phyloP scores from a whole-genome alignment of 2,113 vertebrate genomes.

The Coregonus clupeaformis region DNA sequence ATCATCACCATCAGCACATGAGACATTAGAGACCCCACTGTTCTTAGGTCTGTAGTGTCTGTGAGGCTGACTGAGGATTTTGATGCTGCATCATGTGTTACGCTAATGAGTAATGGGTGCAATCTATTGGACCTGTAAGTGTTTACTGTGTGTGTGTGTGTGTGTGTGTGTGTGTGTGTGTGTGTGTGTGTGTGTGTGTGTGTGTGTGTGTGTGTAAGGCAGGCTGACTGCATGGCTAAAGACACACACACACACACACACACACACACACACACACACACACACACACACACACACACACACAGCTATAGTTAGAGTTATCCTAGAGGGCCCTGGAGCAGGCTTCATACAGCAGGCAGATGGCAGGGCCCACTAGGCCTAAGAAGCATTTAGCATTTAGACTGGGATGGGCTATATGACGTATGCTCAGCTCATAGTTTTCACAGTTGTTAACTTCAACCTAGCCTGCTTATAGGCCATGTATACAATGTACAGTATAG shows the following conservation, averaged over 20 bases:
- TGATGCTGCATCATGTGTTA: slow-evolving; percentile 28
- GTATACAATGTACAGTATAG: no score
- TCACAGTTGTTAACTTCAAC: not conserved
- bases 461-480: not conserved
- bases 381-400: slow-evolving; percentile 46
- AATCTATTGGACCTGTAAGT: slow-evolving; percentile 60
- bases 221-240: slow-evolving; percentile 10
- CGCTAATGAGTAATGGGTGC: slow-evolving; percentile 49
- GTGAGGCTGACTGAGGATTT: slow-evolving; percentile 15
- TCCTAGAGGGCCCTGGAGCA: slow-evolving; percentile 40
- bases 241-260: not conserved
- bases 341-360: slow-evolving; percentile 66
- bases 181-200: no score
- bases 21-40: slow-evolving; percentile 24
- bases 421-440: not conserved
- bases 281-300: slow-evolving; percentile 20
- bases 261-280: not conserved
- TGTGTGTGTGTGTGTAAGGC: no score
- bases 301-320: slow-evolving; percentile 5
- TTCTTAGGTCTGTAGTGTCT: not conserved
- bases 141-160: slow-evolving; percentile 33
- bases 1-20: not conserved
- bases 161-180: slow-evolving; percentile 13
- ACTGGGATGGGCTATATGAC: not conserved
- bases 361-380: slow-evolving; percentile 61